A percentile compares a stretch with the other conserved stretches of the same genome.
Conservation (phyloP, 2,113 vertebrate genomes). For the Cariama cristata region DNA sequence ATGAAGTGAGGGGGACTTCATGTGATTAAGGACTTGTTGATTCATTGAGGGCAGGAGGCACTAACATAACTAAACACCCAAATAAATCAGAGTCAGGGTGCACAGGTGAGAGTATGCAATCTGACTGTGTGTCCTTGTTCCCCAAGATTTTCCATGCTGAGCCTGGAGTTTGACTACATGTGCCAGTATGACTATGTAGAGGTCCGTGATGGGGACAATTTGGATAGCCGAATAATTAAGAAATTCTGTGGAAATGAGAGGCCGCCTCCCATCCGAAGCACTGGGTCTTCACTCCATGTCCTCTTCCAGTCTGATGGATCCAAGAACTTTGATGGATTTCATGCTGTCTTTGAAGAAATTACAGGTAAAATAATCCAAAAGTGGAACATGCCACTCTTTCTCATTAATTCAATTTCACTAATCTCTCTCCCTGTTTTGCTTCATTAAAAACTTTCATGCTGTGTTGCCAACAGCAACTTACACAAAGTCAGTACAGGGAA, state of each 20-base stretch:
- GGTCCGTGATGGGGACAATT: conserved; percentile 90
- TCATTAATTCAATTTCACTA: neutral
- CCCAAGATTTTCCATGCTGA: conserved; percentile 93
- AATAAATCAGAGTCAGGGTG: neutral
- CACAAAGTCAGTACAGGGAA: neutral
- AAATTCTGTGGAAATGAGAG: conserved; percentile 92
- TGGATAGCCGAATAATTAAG: conserved; percentile 87
- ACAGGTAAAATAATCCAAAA: conserved; percentile 81
- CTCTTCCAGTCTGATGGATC: conserved; percentile 96
- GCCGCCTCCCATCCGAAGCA: conserved; percentile 86
- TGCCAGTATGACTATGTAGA: conserved; percentile 97
- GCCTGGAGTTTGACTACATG: conserved; percentile 92
- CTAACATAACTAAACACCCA: neutral
- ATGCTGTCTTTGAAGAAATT: conserved; percentile 91
- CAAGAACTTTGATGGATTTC: conserved; percentile 97
- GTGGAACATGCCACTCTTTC: neutral
- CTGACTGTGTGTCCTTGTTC: neutral
- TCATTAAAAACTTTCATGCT: conserved; percentile 38
- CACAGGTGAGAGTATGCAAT: neutral
- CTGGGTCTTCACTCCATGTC: conserved; percentile 87
- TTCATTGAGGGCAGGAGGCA: neutral
- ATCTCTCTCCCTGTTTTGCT: neutral
- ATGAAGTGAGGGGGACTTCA: neutral
- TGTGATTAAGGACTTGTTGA: neutral
- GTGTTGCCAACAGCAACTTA: conserved; percentile 41